Conservation (phyloP, 2,888 invertebrate genomes). For the Busseola fusca region DNA sequence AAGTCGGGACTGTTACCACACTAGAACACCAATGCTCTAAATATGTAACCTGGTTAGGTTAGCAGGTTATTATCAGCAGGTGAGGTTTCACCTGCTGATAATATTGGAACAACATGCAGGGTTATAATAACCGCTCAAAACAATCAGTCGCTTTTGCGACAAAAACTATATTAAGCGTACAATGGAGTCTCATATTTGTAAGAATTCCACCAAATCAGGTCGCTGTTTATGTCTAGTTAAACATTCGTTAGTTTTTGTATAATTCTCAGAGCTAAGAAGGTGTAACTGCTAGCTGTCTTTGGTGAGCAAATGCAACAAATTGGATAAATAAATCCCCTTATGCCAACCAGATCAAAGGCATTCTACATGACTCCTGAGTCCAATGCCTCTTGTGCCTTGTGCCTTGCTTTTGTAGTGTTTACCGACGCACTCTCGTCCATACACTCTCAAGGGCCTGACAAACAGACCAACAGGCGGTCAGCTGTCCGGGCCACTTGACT, state of each 20-base stretch:
- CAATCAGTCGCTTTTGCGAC: background rate
- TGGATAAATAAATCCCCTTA: background rate
- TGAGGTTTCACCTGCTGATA: too few species aligned
- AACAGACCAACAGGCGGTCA: constrained; percentile 26
- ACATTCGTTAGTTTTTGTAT: background rate
- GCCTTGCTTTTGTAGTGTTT: constrained; percentile 24
- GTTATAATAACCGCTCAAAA: background rate
- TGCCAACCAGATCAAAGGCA: constrained; percentile 3
- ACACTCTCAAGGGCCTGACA: constrained; percentile 28
- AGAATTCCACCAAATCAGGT: background rate
- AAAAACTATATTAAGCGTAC: background rate
- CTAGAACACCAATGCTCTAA: background rate
- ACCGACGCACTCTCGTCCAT: constrained; percentile 23
- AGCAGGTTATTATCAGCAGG: too few species aligned
- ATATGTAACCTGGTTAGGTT: constrained; percentile 4
- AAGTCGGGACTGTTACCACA: too few species aligned
- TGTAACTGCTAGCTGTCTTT: background rate
- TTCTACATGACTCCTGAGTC: background rate
- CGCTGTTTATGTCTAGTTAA: background rate
- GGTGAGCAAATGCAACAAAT: background rate
- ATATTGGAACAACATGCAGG: background rate
- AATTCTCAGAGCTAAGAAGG: background rate
- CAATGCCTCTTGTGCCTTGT: background rate
- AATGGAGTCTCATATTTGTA: background rate
- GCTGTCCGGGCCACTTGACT: constrained; percentile 20